Base-by-base conservation (phyloP, 2,797 vertebrate genomes). In the Strix occidentalis region DNA sequence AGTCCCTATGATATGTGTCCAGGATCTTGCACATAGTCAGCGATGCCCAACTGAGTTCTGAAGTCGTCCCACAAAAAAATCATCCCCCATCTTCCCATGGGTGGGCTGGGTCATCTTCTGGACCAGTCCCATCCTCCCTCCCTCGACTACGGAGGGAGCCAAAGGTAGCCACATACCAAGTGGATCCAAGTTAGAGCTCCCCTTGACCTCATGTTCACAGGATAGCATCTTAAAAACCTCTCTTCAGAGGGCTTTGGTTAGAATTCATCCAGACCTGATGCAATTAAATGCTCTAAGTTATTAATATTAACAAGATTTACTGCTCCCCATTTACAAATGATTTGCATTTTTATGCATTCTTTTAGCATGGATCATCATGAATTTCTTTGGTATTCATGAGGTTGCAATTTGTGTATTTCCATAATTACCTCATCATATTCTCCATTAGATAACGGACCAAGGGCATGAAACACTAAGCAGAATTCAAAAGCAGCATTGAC, bases 381-480 rank as follows among this genome's bases (percentile, higher is more conserved):
- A 95, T 93, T 78, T 89, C 89, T 96, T 94, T 71, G 81, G 81
- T 93, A 97, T 96, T 97, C 87, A 81, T 81, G 87, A 96, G 76
- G 81, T 81, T 95, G 94, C 89, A 95, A 93, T 96, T 96, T 96
- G 89, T 94, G 81, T 92, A 93, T 97, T 93, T 91, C 90, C 91
- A 75, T 95, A 95, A 96, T 94, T 89, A 96, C 76, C 82, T 97
- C 95, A 96, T 95, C 92, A 94, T 90, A 84, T 72, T 89, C 92
- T 94, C 76, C 65, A 81, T 89, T 95, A 94, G 65, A 69, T 91
- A 96, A 95, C 86, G 51, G 87, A 84, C 72, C 58, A 93, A 70
- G 71, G 63, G 60, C 70, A 94, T 81, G 92, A 95, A 95, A 54
- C 91, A 90, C 76, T 68, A 85, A 85, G 90, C 66, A 83, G 90